Base-by-base conservation (phyloP, 2,113 vertebrate genomes). In the Pampusana beccarii region DNA sequence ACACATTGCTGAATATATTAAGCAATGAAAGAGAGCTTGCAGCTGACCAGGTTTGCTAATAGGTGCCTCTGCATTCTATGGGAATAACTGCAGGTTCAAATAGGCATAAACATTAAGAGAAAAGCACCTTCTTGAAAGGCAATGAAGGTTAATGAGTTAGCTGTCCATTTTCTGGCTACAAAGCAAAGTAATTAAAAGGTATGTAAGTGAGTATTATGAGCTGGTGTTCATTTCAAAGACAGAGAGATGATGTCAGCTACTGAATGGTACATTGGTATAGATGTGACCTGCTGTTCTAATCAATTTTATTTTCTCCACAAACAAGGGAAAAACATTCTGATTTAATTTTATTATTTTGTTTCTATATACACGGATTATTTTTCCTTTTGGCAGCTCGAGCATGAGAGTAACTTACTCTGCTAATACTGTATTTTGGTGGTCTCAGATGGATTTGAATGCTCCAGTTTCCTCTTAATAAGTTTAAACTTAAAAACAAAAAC, bases 111-210 rank as follows among this genome's bases (percentile, higher is more conserved):
- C 56, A 72, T 80, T 72, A 83, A 38, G 71, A 86, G 72, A 67
- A 70, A 87, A 85, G 83, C 9, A 69, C 19, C 14, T 67, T 78
- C 44, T 82, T 91, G 75, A 92, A 96, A 97, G 89, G 95, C 75
- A 92, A 78, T 61, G 72, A 91, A 97, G 95, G 94, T 94, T 94
- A 97, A 94, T 96, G 81, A 96, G 83, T 73, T 80, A 88, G 24
- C 34, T 51, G 96, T 96, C 91, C 56, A 93, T 88, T 96, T 94
- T 92, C 92, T 92, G 72, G 28, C 51, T 95, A 82, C 77, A 93
- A 85, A 88, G 75, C 48, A 71, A 73, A 90, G 93, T 92, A 96
- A 94, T 97, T 95, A 97, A 74, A 81, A 80, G 75, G 26, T 73
- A 84, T 80, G 74, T 91, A 86, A 94, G 69, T 93, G 84, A 89